Conservation (phyloP, 2,797 vertebrate species). For the Falco rusticolus region DNA sequence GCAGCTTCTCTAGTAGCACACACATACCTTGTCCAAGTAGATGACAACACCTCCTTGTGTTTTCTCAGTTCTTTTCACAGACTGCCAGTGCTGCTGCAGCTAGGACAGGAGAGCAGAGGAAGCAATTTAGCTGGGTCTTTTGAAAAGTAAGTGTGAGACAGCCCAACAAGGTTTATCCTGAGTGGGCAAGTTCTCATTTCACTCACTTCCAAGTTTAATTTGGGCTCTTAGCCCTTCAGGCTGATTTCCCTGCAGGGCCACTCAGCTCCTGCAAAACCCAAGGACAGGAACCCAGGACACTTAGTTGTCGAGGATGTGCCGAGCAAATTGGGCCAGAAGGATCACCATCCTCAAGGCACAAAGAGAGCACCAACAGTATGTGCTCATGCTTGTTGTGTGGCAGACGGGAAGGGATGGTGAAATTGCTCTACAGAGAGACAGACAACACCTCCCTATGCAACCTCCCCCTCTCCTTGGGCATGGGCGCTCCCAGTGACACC, state of each 20-base stretch:
- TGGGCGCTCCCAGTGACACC: not conserved
- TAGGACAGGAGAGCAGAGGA: not conserved
- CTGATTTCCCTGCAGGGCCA: not conserved
- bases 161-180: not conserved
- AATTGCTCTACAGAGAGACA: not conserved
- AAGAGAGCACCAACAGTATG: not conserved
- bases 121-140: not conserved
- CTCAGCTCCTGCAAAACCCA: not conserved
- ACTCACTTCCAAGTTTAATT: not conserved
- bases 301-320: not conserved
- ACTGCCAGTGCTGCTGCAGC: slow-evolving; percentile 43
- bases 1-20: not conserved
- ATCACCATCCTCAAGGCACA: not conserved
- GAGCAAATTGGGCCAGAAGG: not conserved
- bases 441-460: not conserved
- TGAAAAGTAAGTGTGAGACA: not conserved
- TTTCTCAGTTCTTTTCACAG: slow-evolving; percentile 54
- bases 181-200: not conserved
- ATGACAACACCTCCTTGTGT: slow-evolving; percentile 55
- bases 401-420: not conserved
- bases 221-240: not conserved
- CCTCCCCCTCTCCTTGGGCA: not conserved
- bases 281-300: not conserved
- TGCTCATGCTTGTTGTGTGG: not conserved
- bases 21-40: slow-evolving; percentile 61